Evolutionary conservation across 2,113 vertebrate genomes (phyloP).

Genomic region (Mesembrinibis cayennensis): DNA sequence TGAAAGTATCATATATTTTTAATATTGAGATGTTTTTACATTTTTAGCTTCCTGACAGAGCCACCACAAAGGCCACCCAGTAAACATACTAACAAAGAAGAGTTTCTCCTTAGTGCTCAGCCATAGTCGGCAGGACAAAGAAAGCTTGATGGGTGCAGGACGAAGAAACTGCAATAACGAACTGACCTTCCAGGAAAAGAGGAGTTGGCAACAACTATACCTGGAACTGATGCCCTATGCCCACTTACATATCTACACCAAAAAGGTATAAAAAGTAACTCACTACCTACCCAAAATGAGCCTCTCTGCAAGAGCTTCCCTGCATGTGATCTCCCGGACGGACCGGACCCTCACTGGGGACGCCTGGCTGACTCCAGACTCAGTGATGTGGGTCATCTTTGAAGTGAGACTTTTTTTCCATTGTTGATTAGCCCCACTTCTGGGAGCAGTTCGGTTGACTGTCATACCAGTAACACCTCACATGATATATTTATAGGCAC

Average conservation of each 20-base stretch:
- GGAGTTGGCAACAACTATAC: not conserved
- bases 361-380: not conserved
- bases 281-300: not conserved
- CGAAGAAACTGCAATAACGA: not conserved
- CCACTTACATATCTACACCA: not conserved
- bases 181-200: not conserved
- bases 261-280: not conserved
- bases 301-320: not conserved
- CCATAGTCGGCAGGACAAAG: not conserved
- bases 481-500: not conserved
- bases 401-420: not conserved
- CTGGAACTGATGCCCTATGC: not conserved
- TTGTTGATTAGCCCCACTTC: not conserved
- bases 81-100: not conserved
- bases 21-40: not conserved
- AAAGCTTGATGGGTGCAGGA: not conserved
- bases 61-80: not conserved
- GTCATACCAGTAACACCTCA: not conserved
- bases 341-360: not conserved
- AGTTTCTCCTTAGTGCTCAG: not conserved
- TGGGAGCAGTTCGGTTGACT: not conserved
- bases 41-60: not conserved
- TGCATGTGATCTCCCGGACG: not conserved
- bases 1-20: not conserved
- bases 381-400: not conserved